These are phyloP conservation scores for Phrynocephalus guinanensis DNA, from an alignment of 2,797 vertebrate genomes.

Conservation along the genomic window DNA sequence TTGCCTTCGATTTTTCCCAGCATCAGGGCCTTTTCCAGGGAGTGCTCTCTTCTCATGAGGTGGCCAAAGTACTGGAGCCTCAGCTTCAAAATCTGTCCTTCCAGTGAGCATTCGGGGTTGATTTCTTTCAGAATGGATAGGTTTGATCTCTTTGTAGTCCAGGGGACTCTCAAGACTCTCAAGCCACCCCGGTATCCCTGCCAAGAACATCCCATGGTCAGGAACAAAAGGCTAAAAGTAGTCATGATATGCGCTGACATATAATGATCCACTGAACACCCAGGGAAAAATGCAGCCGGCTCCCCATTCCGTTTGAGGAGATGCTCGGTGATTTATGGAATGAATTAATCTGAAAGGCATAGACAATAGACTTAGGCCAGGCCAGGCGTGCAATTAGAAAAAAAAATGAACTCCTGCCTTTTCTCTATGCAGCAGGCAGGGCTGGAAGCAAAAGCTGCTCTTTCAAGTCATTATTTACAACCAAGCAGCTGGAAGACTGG, in stretches of 20 bases:
- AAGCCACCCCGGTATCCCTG: no score
- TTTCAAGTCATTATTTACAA: conserved; percentile 63
- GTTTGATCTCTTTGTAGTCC: no score
- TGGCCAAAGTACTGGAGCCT: no score
- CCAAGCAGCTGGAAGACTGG: conserved; percentile 54
- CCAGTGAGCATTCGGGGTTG: no score
- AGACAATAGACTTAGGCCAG: conserved; percentile 51
- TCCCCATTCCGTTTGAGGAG: conserved; percentile 21
- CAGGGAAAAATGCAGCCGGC: conserved; percentile 50
- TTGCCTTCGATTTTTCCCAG: no score
- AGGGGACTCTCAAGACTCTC: no score
- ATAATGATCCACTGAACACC: conserved; percentile 52
- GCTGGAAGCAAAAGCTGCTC: conserved; percentile 14
- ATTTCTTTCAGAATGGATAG: no score
- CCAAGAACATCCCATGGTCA: no score
- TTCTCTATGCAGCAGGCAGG: conserved; percentile 40
- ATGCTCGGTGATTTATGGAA: conserved; percentile 55
- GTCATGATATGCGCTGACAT: conserved; percentile 59
- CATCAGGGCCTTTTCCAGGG: no score
- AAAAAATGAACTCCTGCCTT: conserved; percentile 16
- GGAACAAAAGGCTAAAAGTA: no score
- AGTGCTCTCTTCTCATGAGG: no score
- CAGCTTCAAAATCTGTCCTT: no score
- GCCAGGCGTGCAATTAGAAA: conserved; percentile 49
- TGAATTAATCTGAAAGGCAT: conserved; percentile 57